Percentiles rank a stretch among this genome's conserved stretches.
phyloP scores from a whole-genome alignment of 2,888 invertebrate genomes.

The Drosophila gaucha region DNA sequence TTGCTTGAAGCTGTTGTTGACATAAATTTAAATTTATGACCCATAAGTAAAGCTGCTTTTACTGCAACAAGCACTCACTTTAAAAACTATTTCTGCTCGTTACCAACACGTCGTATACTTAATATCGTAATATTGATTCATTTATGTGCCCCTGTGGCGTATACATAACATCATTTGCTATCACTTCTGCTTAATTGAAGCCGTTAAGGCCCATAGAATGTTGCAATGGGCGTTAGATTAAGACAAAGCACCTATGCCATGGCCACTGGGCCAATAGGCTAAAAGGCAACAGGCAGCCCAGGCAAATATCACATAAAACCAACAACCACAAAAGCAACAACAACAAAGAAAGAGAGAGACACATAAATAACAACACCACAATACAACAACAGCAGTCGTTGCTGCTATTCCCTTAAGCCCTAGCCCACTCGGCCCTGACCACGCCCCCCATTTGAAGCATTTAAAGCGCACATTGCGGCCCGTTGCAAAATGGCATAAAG shows the following conservation, averaged over 20 bases:
- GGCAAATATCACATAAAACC: slow-evolving; percentile 26
- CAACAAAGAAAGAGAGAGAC: slow-evolving; percentile 5
- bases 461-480: slow-evolving; percentile 58
- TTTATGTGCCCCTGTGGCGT: slow-evolving; percentile 15
- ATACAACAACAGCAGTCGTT: slow-evolving; percentile 7
- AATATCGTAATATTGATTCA: slow-evolving; percentile 29
- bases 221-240: slow-evolving; percentile 60
- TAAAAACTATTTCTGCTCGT: too few relatives aligned
- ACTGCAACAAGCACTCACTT: not conserved
- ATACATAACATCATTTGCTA: slow-evolving; percentile 33
- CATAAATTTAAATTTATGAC: not conserved
- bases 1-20: too few relatives aligned
- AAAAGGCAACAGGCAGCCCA: slow-evolving; percentile 30
- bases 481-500: slow-evolving; percentile 65
- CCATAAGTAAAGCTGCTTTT: not conserved
- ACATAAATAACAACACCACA: slow-evolving; percentile 59
- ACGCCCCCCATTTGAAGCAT: slow-evolving; percentile 37
- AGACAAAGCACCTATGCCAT: slow-evolving; percentile 68
- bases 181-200: slow-evolving; percentile 65
- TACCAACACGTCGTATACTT: not conserved
- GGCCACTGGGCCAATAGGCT: slow-evolving; percentile 28
- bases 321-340: slow-evolving; percentile 23
- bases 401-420: not conserved
- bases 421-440: not conserved
- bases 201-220: slow-evolving; percentile 43